These are phyloP conservation scores for Cebidichthys violaceus DNA, from an alignment of 2,113 vertebrate genomes.

Conservation along the genomic window DNA sequence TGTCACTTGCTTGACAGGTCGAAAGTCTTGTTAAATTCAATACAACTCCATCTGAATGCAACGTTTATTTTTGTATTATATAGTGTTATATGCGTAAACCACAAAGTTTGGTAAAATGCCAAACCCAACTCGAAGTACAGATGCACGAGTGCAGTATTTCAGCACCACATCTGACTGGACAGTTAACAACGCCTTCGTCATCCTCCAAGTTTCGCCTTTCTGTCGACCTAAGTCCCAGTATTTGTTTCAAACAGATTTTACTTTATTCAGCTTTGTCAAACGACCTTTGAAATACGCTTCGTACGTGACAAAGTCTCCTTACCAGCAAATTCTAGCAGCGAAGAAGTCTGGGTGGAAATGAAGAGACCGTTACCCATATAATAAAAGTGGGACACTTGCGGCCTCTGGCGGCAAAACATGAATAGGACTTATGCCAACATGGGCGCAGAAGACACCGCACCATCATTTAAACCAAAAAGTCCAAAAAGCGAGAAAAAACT, in stretches of 20 bases:
- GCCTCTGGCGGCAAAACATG: slow-evolving; percentile 45
- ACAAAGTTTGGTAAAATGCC: no score
- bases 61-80: no score
- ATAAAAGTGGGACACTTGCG: slow-evolving; percentile 12
- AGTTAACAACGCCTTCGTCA: slow-evolving; percentile 23
- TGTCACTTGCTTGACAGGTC: not conserved
- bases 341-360: not conserved
- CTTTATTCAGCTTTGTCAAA: not conserved
- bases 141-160: slow-evolving; percentile 44
- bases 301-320: not conserved
- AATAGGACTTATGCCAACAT: not conserved
- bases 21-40: not conserved
- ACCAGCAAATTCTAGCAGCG: not conserved
- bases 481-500: not conserved
- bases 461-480: not conserved
- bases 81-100: not conserved
- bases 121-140: not conserved
- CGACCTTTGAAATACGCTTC: not conserved
- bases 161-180: slow-evolving; percentile 71
- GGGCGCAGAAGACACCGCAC: not conserved
- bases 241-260: not conserved
- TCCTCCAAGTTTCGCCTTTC: not conserved
- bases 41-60: not conserved
- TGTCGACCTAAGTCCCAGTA: not conserved
- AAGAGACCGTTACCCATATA: rapidly evolving